phyloP scores from a whole-genome alignment of 1,140 invertebrate species.

The Lysiphlebus fabarum region DNA sequence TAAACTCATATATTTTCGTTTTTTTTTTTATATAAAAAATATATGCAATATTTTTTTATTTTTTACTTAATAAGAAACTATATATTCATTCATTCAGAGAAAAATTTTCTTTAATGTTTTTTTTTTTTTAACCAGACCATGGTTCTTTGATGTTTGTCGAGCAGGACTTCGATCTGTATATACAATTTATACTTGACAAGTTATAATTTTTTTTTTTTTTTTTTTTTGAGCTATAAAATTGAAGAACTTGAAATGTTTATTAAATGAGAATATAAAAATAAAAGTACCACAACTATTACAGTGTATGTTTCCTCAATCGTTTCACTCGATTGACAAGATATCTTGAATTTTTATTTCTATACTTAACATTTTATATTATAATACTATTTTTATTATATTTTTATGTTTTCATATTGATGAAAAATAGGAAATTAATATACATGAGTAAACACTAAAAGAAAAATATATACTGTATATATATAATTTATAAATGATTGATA shows the following conservation, averaged over 20 bases:
- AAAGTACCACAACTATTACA: background rate
- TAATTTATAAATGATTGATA: too few species aligned
- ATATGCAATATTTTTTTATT: too few species aligned
- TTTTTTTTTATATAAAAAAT: too few species aligned
- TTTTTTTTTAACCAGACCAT: too few species aligned
- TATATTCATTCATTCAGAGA: too few species aligned
- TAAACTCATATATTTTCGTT: too few species aligned
- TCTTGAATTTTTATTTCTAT: background rate
- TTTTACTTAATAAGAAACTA: too few species aligned
- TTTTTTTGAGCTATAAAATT: constrained; percentile 9
- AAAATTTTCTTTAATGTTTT: too few species aligned
- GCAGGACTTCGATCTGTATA: background rate
- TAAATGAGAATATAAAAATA: constrained; percentile 30
- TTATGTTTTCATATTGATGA: too few species aligned
- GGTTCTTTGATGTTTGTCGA: constrained; percentile 30
- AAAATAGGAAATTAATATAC: too few species aligned
- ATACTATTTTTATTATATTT: constrained; percentile 7
- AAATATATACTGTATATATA: too few species aligned
- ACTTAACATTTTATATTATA: background rate
- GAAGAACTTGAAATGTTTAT: constrained; percentile 30
- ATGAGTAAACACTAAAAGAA: too few species aligned
- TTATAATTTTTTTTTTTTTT: constrained; percentile 8
- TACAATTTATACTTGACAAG: background rate
- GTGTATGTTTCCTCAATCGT: constrained; percentile 5
- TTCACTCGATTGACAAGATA: constrained; percentile 12